Evolutionary conservation across 2,797 vertebrate genomes (phyloP).

Genomic region (Halcyon chelicuti): DNA sequence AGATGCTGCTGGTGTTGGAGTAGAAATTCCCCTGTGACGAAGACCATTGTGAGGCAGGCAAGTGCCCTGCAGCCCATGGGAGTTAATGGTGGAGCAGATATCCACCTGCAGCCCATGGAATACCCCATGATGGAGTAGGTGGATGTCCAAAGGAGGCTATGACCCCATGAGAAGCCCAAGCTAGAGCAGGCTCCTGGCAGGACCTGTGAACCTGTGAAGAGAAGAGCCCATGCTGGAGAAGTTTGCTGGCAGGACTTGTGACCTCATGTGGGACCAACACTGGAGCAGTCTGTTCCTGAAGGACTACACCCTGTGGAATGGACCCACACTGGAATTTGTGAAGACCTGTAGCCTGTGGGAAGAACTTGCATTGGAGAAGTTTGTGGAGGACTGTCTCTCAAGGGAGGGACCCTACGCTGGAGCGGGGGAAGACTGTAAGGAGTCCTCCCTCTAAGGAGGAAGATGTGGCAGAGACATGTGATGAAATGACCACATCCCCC

Average conservation of each 20-base stretch:
- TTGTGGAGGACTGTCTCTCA: neutral
- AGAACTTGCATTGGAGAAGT: neutral
- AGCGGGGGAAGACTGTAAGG: neutral
- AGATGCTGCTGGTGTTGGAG: neutral
- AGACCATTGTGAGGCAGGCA: neutral
- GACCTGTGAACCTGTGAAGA: neutral
- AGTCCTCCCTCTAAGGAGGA: neutral
- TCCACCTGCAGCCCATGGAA: neutral
- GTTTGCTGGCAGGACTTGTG: neutral
- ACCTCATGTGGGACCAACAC: neutral
- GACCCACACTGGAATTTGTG: neutral
- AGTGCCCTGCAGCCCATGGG: no score
- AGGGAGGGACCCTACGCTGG: neutral
- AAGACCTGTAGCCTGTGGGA: neutral
- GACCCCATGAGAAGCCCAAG: neutral
- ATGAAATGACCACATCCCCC: neutral
- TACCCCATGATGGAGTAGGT: no score
- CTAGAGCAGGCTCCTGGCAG: neutral
- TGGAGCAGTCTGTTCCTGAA: neutral
- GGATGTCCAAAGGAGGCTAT: neutral
- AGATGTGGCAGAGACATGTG: neutral
- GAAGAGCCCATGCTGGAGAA: neutral
- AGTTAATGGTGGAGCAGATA: no score
- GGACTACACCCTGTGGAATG: neutral
- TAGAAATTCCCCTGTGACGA: neutral